Evolutionary conservation across 2,113 vertebrate species (phyloP).

Genomic region (Lycaon pictus): DNA sequence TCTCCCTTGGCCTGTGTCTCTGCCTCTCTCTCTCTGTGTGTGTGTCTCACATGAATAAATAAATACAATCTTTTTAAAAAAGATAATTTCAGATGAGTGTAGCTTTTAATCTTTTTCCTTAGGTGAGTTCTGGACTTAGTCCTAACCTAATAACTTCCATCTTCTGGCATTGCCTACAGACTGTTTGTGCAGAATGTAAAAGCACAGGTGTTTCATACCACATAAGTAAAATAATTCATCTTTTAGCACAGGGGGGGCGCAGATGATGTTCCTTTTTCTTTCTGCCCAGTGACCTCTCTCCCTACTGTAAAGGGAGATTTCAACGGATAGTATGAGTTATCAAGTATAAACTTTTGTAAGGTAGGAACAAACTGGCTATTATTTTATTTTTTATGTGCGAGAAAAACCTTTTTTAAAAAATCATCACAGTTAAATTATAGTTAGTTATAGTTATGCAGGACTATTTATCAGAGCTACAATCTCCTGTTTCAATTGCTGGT

Average conservation of each 20-base stretch:
- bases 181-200: background rate
- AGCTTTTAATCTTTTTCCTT: background rate
- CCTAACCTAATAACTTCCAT: background rate
- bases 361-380: background rate
- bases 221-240: constrained; percentile 31
- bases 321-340: background rate
- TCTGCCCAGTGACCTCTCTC: background rate
- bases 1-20: no score
- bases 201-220: background rate
- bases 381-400: constrained; percentile 50
- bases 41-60: no score
- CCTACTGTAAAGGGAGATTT: background rate
- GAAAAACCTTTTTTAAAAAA: constrained; percentile 43
- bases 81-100: background rate
- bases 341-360: constrained; percentile 35
- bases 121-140: background rate
- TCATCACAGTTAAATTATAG: constrained; percentile 59
- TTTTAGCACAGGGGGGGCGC: background rate
- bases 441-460: constrained; percentile 60
- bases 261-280: background rate
- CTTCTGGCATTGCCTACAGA: background rate
- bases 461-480: background rate
- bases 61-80: background rate
- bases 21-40: no score
- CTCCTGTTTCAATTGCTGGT: background rate